These are phyloP conservation scores for Trematomus loennbergii DNA, from an alignment of 2,113 vertebrate species.

Conservation along the genomic window DNA sequence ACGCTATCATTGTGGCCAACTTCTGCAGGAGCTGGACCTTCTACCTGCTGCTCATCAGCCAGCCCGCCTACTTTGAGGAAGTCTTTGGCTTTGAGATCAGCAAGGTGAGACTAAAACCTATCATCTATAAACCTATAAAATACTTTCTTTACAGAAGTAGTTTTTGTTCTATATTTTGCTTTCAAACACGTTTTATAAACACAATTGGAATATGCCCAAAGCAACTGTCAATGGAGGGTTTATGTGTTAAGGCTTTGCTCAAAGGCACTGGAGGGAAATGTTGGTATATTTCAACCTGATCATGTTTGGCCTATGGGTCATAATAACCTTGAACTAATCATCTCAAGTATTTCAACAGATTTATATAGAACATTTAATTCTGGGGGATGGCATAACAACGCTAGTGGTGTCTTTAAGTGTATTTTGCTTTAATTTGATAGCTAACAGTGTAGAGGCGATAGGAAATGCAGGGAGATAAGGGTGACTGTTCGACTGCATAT, in stretches of 20 bases:
- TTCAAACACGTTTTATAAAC: neutral
- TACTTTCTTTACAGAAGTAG: neutral
- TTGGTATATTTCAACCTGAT: no score
- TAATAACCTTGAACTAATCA: neutral
- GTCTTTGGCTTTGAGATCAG: slow-evolving; percentile 96
- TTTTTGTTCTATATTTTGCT: neutral
- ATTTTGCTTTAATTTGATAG: slow-evolving; percentile 1
- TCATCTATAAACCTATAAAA: neutral
- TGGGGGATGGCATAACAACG: neutral
- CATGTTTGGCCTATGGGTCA: neutral
- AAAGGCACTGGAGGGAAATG: no score
- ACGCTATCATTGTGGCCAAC: slow-evolving; percentile 95
- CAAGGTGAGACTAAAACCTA: slow-evolving; percentile 86
- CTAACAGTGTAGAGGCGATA: neutral
- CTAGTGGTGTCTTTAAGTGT: neutral
- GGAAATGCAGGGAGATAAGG: neutral
- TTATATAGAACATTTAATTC: neutral
- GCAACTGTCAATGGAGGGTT: neutral
- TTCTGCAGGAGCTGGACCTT: slow-evolving; percentile 97
- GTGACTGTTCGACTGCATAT: neutral
- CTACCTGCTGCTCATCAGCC: slow-evolving; percentile 94
- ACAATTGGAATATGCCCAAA: neutral
- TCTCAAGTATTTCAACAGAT: neutral
- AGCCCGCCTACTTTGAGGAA: slow-evolving; percentile 94
- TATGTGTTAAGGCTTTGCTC: neutral